Conservation (phyloP, 2,113 vertebrate species). For the Nerophis lumbriciformis region DNA sequence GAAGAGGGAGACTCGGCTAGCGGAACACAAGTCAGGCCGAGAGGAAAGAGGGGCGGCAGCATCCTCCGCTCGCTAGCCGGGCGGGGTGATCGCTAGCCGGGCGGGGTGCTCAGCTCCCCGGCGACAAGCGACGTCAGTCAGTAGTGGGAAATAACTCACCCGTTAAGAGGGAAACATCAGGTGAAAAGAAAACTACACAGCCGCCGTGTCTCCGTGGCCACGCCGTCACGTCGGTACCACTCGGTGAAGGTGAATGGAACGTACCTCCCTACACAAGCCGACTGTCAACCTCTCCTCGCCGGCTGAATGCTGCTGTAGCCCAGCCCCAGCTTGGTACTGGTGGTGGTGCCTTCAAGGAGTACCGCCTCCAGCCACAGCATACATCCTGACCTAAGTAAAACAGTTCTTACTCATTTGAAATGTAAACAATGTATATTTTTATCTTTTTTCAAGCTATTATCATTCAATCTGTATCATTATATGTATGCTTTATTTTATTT, state of each 20-base stretch:
- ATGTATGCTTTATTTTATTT: too few relatives aligned
- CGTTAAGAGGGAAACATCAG: conserved; percentile 55
- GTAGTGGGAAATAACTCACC: conserved; percentile 49
- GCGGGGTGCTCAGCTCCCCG: conserved; percentile 31
- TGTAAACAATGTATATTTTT: too few relatives aligned
- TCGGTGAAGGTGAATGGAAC: conserved; percentile 1
- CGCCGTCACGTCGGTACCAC: conserved; percentile 34
- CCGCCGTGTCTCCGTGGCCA: conserved; percentile 11
- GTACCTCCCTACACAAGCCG: not conserved
- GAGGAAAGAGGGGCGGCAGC: conserved; percentile 11
- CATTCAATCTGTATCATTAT: too few relatives aligned
- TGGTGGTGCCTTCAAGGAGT: conserved; percentile 22
- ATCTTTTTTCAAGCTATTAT: too few relatives aligned
- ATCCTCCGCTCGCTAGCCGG: conserved; percentile 49
- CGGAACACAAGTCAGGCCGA: conserved; percentile 40
- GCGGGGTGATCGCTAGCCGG: conserved; percentile 44
- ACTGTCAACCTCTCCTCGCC: conserved; percentile 8
- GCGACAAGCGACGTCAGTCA: conserved; percentile 15
- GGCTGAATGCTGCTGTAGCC: conserved; percentile 39
- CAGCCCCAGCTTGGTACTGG: conserved; percentile 31
- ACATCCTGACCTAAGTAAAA: not conserved
- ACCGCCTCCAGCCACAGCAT: conserved; percentile 32
- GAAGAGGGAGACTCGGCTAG: conserved; percentile 4
- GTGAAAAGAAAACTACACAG: conserved; percentile 18
- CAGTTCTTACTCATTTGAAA: too few relatives aligned